Evolutionary conservation across 2,888 invertebrate genomes (phyloP).

Genomic region (Adelognathus sp.): DNA sequence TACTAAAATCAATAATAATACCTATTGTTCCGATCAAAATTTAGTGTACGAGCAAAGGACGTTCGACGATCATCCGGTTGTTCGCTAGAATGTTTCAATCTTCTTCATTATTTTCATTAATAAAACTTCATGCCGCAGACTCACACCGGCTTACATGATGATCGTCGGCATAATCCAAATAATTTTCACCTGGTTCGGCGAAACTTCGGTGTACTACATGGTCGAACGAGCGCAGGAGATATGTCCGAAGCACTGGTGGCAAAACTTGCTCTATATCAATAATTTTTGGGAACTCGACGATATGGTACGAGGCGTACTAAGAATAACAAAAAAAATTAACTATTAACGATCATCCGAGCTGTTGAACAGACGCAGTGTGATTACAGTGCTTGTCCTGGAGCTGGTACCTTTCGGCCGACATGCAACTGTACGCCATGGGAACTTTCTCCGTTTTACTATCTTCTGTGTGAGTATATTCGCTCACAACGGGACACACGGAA

Average conservation of each 20-base stretch:
- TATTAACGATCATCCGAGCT: not conserved
- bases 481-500: not conserved
- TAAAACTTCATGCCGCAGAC: slow-evolving; percentile 67
- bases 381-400: slow-evolving; percentile 82
- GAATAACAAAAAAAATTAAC: not conserved
- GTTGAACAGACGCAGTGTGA: slow-evolving; percentile 1
- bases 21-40: too few relatives aligned
- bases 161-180: slow-evolving; percentile 79
- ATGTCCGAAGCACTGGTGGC: slow-evolving; percentile 83
- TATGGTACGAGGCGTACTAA: slow-evolving; percentile 74
- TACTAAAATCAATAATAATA: too few relatives aligned
- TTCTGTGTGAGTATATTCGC: slow-evolving; percentile 78
- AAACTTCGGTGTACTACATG: slow-evolving; percentile 77
- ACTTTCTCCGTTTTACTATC: slow-evolving; percentile 80
- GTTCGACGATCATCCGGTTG: not conserved
- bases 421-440: slow-evolving; percentile 81
- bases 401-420: slow-evolving; percentile 82
- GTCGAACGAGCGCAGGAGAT: slow-evolving; percentile 77
- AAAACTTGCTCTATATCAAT: slow-evolving; percentile 82
- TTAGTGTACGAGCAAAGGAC: too few relatives aligned
- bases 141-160: slow-evolving; percentile 81
- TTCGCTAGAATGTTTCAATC: too few relatives aligned
- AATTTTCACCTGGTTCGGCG: slow-evolving; percentile 76
- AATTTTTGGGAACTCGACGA: slow-evolving; percentile 80
- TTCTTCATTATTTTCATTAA: not conserved